Conservation (phyloP, 2,797 vertebrate genomes). For the Vultur gryphus region DNA sequence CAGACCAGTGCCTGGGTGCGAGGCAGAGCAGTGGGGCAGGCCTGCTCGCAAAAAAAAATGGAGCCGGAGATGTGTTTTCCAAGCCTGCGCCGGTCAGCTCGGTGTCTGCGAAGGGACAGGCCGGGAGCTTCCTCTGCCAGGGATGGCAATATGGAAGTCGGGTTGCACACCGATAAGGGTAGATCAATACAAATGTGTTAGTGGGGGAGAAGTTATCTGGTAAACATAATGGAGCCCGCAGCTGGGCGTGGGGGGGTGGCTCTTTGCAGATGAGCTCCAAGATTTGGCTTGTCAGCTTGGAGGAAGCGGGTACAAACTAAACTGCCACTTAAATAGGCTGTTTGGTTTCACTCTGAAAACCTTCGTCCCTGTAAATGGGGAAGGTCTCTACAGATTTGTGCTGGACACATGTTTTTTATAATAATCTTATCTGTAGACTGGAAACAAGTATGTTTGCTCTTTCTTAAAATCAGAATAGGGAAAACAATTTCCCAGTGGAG, state of each 20-base stretch:
- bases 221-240: slow-evolving; percentile 31
- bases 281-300: slow-evolving; percentile 7
- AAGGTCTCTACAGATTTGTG: neutral
- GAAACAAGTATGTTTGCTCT: neutral
- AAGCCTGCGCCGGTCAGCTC: neutral
- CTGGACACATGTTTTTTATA: neutral
- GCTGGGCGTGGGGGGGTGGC: neutral
- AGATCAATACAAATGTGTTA: slow-evolving; percentile 22
- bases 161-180: slow-evolving; percentile 30
- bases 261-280: slow-evolving; percentile 11
- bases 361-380: neutral
- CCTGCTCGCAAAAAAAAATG: slow-evolving; percentile 2
- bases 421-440: neutral
- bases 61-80: slow-evolving; percentile 40
- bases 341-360: neutral
- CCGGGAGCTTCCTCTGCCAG: slow-evolving; percentile 26
- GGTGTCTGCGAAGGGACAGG: slow-evolving; percentile 27
- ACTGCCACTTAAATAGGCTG: neutral
- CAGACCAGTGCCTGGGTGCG: neutral
- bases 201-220: slow-evolving; percentile 40
- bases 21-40: slow-evolving; percentile 4
- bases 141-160: slow-evolving; percentile 46
- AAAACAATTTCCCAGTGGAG: neutral
- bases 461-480: neutral
- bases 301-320: neutral